phyloP scores from a whole-genome alignment of 1,140 invertebrate genomes.

The Zaprionus lachaisei region DNA sequence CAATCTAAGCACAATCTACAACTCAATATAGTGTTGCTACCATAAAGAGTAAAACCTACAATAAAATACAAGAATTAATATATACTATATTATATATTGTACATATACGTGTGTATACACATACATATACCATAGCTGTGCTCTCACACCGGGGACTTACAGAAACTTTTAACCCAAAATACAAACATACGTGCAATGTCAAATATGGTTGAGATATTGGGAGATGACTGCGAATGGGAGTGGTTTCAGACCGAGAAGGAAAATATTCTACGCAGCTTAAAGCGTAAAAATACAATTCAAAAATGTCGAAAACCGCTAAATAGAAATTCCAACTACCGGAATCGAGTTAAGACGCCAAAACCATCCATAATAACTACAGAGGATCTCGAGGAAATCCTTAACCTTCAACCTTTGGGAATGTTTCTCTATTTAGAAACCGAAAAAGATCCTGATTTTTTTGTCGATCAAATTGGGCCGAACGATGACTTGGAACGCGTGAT shows the following conservation, averaged over 20 bases:
- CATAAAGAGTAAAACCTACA: background rate
- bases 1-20: no score
- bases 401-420: conserved; percentile 39
- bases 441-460: conserved; percentile 18
- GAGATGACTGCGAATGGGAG: conserved; percentile 34
- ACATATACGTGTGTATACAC: background rate
- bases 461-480: conserved; percentile 28
- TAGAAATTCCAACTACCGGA: background rate
- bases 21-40: background rate
- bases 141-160: background rate
- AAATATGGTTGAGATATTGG: conserved; percentile 31
- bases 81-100: background rate
- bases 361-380: conserved; percentile 7
- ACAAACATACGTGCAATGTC: background rate
- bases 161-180: background rate
- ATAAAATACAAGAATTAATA: no score
- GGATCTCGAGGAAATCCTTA: conserved; percentile 23
- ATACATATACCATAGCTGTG: background rate
- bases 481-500: conserved; percentile 31
- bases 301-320: background rate
- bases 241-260: conserved; percentile 30
- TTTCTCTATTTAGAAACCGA: conserved; percentile 31
- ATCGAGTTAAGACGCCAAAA: background rate
- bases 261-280: conserved; percentile 7
- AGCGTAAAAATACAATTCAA: conserved; percentile 19